Conservation (phyloP, 2,797 vertebrate species). For the Dicrostonyx torquatus region DNA sequence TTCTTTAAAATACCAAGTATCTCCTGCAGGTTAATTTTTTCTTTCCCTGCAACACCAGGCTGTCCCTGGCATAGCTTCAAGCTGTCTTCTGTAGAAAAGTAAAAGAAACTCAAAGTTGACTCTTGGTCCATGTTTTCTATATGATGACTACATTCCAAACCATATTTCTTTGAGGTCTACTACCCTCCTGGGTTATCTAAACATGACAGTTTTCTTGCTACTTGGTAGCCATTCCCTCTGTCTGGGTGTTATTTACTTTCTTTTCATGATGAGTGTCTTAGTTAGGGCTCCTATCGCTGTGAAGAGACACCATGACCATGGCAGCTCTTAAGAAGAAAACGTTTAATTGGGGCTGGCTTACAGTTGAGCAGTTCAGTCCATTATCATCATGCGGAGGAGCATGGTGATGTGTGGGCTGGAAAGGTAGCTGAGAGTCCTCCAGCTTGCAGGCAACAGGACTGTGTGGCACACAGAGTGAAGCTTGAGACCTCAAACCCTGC, state of each 20-base stretch:
- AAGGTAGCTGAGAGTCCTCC: too few species aligned
- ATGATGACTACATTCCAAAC: not conserved
- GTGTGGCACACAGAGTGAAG: too few species aligned
- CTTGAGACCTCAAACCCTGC: too few species aligned
- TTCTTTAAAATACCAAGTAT: not conserved
- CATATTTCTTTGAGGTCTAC: constrained; percentile 17
- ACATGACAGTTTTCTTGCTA: not conserved
- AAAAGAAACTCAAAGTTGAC: not conserved
- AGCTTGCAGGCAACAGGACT: too few species aligned
- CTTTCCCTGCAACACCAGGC: too few species aligned
- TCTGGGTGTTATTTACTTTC: not conserved
- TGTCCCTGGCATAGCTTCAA: not conserved
- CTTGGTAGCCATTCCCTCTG: not conserved
- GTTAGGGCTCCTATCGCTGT: too few species aligned
- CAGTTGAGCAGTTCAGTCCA: too few species aligned
- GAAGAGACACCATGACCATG: too few species aligned
- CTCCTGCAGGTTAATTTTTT: not conserved
- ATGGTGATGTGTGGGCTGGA: too few species aligned
- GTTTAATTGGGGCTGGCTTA: too few species aligned
- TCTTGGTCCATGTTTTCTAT: not conserved
- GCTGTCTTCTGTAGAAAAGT: not conserved
- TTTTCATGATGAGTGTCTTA: not conserved
- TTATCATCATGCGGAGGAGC: too few species aligned
- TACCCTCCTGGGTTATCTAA: not conserved
- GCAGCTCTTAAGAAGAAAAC: too few species aligned